A percentile compares a stretch with the other conserved stretches of the same genome.
These are phyloP conservation scores for Pegea sp. DNA, from an alignment of 23 tunicate species.

Conservation along the genomic window DNA sequence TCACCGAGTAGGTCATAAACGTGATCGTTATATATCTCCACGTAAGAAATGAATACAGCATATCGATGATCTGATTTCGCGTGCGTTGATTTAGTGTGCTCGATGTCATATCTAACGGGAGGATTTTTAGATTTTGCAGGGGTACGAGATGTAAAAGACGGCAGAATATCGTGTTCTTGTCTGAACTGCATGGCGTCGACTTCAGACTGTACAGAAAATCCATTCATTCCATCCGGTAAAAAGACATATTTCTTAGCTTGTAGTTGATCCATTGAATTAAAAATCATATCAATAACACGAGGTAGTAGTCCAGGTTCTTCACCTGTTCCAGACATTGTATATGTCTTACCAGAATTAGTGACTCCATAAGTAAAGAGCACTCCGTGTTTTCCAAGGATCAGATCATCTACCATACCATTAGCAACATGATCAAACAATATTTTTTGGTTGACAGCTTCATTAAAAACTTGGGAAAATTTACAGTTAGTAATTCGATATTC, in stretches of 20 bases:
- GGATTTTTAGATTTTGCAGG: too few relatives aligned
- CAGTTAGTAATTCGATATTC: slow-evolving; percentile 17
- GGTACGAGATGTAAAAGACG: too few relatives aligned
- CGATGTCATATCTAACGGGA: slow-evolving; percentile 36
- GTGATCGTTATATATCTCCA: slow-evolving; percentile 4
- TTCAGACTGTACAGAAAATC: slow-evolving; percentile 60
- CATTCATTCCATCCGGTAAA: slow-evolving; percentile 84
- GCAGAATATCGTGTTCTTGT: too few relatives aligned
- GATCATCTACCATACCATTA: slow-evolving; percentile 60
- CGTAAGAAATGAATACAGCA: slow-evolving; percentile 4
- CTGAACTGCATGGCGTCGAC: slow-evolving; percentile 69
- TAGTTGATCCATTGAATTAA: slow-evolving; percentile 41
- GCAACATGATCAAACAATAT: slow-evolving; percentile 44
- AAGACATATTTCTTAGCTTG: slow-evolving; percentile 83
- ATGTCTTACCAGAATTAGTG: slow-evolving; percentile 93
- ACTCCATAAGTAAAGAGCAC: slow-evolving; percentile 99
- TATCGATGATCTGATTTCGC: slow-evolving; percentile 8
- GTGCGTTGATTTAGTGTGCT: slow-evolving; percentile 30
- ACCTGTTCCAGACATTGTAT: slow-evolving; percentile 96
- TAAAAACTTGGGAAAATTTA: slow-evolving; percentile 42
- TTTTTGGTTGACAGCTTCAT: slow-evolving; percentile 30
- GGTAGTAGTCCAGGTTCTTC: slow-evolving; percentile 91
- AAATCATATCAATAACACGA: slow-evolving; percentile 83
- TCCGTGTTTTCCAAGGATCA: slow-evolving; percentile 57
- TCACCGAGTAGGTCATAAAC: slow-evolving; percentile 5